Evolutionary conservation across 2,888 invertebrate genomes (phyloP), one percentile per base, ranked within the genome.

Genomic region (Nemoura dubitans): DNA sequence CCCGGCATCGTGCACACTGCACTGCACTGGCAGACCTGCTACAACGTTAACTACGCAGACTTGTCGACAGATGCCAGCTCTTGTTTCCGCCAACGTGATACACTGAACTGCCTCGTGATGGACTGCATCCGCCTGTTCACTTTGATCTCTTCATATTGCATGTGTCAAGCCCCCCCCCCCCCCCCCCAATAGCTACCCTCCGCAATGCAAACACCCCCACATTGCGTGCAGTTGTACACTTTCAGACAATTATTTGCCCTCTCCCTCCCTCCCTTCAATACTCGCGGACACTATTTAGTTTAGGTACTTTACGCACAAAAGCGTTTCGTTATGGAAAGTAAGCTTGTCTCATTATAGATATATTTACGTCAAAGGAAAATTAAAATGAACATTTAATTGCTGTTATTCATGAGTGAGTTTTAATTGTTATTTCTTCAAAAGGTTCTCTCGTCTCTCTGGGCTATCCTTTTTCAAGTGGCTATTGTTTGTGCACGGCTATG

Each of bases 21-120:
- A 36, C 36, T 36, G 59, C 59, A 59, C 16, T 36, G 10, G 36
- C 36, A 3, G 36, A 36, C 5, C 36, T 36, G 36, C 3, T 21
- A 78, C 78, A 78, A n/a, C 25, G 78, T 30, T 42, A 21, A 83
- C 26, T 83, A 36, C 83, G 43, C 26, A 30, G 83, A 36, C 81
- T 29, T 82, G 86, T 83, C 86, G 83, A 86, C 76, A 86, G 86
- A 86, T 83, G 83, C 82, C 82, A 43, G 76, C 86, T 28, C 86
- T 27, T 86, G 76, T 76, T 86, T 86, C 76, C 86, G 76, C 59
- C 59, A 29, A 59, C 82, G 76, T 83, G 43, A 82, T 36, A 59
- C 36, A 10, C 29, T 82, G 43, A 78, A 81, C 86, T 43, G 43
- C 43, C n/a, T 42, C 42, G 83, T 83, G 83, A 83, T 83, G 83